Percentiles rank a stretch among this genome's conserved stretches.
Conservation (phyloP, 2,888 invertebrate species). For the Dolichomitus sp. region DNA sequence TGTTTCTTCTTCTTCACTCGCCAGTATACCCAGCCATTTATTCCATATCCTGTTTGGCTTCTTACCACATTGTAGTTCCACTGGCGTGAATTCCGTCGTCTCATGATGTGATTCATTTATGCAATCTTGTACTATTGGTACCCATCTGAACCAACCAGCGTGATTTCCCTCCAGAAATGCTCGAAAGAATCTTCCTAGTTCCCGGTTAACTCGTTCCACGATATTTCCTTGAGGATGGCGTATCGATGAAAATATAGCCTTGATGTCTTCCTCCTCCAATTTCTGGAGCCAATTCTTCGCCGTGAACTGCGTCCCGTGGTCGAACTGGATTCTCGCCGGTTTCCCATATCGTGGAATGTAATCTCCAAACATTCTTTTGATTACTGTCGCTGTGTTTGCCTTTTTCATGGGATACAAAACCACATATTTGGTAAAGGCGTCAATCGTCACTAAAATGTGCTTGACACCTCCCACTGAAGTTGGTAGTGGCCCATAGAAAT, state of each 20-base stretch:
- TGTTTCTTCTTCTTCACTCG: no score
- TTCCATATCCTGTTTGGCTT: background rate
- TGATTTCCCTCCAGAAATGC: background rate
- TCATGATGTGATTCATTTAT: background rate
- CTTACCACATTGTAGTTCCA: background rate
- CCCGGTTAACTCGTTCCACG: background rate
- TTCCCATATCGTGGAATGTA: conserved; percentile 14
- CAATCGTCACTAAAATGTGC: conserved; percentile 18
- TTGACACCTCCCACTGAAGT: background rate
- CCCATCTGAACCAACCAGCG: background rate
- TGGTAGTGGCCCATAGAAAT: no score
- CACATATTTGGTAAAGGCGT: conserved; percentile 15
- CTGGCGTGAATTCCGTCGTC: background rate
- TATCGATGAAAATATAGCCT: background rate
- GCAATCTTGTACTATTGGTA: background rate
- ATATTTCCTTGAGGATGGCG: background rate
- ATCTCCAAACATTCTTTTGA: background rate
- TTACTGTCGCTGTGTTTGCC: background rate
- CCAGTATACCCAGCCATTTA: background rate
- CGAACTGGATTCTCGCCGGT: conserved; percentile 17
- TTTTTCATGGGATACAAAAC: background rate
- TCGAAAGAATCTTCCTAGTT: background rate
- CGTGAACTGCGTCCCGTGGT: conserved; percentile 41
- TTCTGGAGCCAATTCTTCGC: background rate
- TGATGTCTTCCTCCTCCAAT: background rate